Evolutionary conservation across 2,888 invertebrate species (phyloP).

Genomic region (Tricholauxania praeusta): DNA sequence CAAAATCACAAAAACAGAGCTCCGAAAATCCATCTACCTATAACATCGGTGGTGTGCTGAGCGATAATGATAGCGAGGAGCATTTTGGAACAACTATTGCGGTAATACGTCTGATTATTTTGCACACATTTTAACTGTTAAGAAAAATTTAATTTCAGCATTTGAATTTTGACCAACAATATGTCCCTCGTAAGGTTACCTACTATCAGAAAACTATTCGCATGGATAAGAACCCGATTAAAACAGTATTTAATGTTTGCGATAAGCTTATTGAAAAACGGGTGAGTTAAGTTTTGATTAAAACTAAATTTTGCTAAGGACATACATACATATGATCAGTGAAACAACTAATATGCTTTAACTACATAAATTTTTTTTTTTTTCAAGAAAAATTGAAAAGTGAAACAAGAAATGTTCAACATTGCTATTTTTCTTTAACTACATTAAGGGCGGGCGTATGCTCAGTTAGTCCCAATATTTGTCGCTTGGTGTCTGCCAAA

Average conservation of each 20-base stretch:
- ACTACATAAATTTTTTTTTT: too few relatives aligned
- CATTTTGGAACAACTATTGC: conserved; percentile 87
- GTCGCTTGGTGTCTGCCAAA: too few relatives aligned
- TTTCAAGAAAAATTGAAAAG: too few relatives aligned
- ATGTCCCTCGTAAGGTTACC: conserved; percentile 86
- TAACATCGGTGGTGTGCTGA: conserved; percentile 93
- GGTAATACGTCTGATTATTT: conserved; percentile 70
- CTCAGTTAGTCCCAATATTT: too few relatives aligned
- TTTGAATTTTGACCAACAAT: conserved; percentile 84
- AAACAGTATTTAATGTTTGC: conserved; percentile 93
- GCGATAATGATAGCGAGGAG: conserved; percentile 82
- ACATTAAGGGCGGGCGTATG: too few relatives aligned
- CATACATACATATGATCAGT: too few relatives aligned
- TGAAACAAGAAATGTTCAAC: too few relatives aligned
- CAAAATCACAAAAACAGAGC: conserved; percentile 54
- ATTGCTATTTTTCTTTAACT: too few relatives aligned
- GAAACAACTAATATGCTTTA: too few relatives aligned
- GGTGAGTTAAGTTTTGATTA: conserved; percentile 69
- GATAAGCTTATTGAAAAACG: conserved; percentile 88
- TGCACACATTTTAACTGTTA: too few relatives aligned
- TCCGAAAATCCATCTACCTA: conserved; percentile 76
- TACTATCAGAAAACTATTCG: conserved; percentile 90
- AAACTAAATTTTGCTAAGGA: too few relatives aligned
- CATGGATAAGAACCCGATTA: conserved; percentile 96
- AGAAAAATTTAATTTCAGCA: conserved; percentile 71